These are phyloP conservation scores for Cochlearius cochlearius DNA, from an alignment of 2,113 vertebrate species.

Conservation along the genomic window DNA sequence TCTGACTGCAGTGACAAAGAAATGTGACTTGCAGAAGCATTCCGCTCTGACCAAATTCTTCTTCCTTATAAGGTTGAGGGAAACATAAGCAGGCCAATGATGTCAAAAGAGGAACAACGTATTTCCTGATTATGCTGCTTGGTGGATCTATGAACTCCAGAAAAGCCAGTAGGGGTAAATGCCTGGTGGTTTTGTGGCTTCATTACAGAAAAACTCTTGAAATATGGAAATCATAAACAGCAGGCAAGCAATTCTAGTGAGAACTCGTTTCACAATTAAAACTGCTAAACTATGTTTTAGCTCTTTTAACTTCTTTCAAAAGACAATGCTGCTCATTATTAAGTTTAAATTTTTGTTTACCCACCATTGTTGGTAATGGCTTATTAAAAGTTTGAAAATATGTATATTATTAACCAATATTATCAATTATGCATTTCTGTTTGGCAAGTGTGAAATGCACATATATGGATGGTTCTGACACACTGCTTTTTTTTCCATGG, in stretches of 20 bases:
- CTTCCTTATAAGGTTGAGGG: slow-evolving; percentile 34
- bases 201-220: slow-evolving; percentile 39
- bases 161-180: background rate
- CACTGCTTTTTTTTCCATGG: background rate
- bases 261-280: background rate
- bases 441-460: background rate
- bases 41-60: slow-evolving; percentile 20
- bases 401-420: slow-evolving; percentile 7
- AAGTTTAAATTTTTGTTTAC: background rate
- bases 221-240: slow-evolving; percentile 32
- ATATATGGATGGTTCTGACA: background rate
- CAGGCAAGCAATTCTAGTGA: background rate
- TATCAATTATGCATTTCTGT: background rate
- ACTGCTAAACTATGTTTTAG: background rate
- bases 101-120: background rate
- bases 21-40: background rate
- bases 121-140: background rate
- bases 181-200: slow-evolving; percentile 38
- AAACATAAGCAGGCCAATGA: background rate
- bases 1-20: background rate
- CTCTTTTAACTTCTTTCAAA: slow-evolving; percentile 41
- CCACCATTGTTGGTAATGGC: slow-evolving; percentile 21
- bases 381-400: slow-evolving; percentile 36
- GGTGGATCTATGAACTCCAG: background rate
- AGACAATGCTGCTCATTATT: background rate